Percentiles rank a stretch among this genome's conserved stretches.
These are phyloP conservation scores for Ommatoiulus sabulosus DNA, from an alignment of 2,888 invertebrate species.

Conservation along the genomic window DNA sequence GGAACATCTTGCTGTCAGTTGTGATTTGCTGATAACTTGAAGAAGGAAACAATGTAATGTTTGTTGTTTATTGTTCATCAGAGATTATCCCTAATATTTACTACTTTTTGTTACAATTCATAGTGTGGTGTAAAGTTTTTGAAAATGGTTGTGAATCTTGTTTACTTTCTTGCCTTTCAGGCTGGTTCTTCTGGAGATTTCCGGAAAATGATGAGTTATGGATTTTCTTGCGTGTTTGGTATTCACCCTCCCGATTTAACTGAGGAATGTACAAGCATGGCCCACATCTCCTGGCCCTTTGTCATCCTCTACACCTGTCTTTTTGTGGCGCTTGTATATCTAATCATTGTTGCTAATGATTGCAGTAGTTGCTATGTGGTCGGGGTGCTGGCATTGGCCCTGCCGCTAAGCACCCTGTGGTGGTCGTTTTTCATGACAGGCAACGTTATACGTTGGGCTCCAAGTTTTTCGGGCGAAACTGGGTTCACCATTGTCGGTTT, in stretches of 20 bases:
- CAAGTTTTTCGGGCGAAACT: constrained; percentile 59
- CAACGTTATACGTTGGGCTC: constrained; percentile 55
- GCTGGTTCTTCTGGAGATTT: constrained; percentile 57
- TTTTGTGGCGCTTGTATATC: constrained; percentile 55
- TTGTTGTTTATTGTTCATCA: too few relatives aligned
- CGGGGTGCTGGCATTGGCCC: constrained; percentile 56
- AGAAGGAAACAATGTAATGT: too few relatives aligned
- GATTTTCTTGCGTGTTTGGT: constrained; percentile 57
- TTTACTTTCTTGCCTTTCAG: constrained; percentile 54
- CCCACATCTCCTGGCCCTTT: constrained; percentile 57
- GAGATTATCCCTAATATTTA: too few relatives aligned
- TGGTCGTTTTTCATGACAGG: constrained; percentile 59
- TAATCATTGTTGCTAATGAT: constrained; percentile 54
- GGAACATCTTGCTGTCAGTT: too few relatives aligned
- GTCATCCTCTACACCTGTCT: constrained; percentile 55
- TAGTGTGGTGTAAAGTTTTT: background rate
- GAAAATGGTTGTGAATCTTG: background rate
- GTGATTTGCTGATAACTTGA: too few relatives aligned
- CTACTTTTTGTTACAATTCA: too few relatives aligned
- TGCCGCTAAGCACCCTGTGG: constrained; percentile 58
- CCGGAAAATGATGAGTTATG: constrained; percentile 54
- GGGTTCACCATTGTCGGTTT: constrained; percentile 59
- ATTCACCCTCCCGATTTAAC: constrained; percentile 7
- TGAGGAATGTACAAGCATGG: constrained; percentile 17
- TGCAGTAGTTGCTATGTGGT: constrained; percentile 58